phyloP scores from a whole-genome alignment of 2,888 invertebrate species.

The Melipona bicolor region DNA sequence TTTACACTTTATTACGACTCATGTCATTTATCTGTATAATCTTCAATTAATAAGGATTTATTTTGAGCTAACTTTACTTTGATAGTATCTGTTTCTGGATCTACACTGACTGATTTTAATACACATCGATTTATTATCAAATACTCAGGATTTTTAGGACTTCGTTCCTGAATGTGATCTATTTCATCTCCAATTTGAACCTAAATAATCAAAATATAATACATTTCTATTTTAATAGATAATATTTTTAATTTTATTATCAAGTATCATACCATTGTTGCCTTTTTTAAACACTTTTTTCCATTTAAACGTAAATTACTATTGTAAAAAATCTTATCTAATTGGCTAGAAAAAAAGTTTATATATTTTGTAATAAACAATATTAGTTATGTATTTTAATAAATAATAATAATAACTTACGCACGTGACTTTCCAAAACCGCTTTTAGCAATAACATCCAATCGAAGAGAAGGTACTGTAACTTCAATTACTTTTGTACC shows the following conservation, averaged over 20 bases:
- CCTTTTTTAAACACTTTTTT: slow-evolving; percentile 91
- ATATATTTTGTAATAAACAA: too few relatives aligned
- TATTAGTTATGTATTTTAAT: neutral
- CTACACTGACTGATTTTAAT: slow-evolving; percentile 86
- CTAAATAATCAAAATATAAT: slow-evolving; percentile 81
- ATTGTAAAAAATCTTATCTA: slow-evolving; percentile 92
- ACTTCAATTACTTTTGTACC: slow-evolving; percentile 87
- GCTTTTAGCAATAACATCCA: slow-evolving; percentile 89
- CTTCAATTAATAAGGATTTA: slow-evolving; percentile 90
- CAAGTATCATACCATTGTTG: slow-evolving; percentile 86
- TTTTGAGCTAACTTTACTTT: slow-evolving; percentile 88
- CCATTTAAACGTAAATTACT: slow-evolving; percentile 93
- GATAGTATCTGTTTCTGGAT: slow-evolving; percentile 86
- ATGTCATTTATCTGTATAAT: slow-evolving; percentile 87
- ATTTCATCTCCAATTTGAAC: slow-evolving; percentile 90
- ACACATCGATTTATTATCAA: slow-evolving; percentile 89
- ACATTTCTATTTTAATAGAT: slow-evolving; percentile 47
- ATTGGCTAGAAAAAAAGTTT: slow-evolving; percentile 87
- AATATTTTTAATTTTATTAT: slow-evolving; percentile 30
- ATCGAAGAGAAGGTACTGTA: slow-evolving; percentile 88
- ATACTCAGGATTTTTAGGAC: slow-evolving; percentile 88
- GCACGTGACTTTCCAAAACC: slow-evolving; percentile 90
- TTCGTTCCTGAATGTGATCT: slow-evolving; percentile 90
- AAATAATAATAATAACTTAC: slow-evolving; percentile 84
- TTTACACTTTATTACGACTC: slow-evolving; percentile 17